Conservation (phyloP, 1,140 invertebrate species). For the Kradibia gibbosae region DNA sequence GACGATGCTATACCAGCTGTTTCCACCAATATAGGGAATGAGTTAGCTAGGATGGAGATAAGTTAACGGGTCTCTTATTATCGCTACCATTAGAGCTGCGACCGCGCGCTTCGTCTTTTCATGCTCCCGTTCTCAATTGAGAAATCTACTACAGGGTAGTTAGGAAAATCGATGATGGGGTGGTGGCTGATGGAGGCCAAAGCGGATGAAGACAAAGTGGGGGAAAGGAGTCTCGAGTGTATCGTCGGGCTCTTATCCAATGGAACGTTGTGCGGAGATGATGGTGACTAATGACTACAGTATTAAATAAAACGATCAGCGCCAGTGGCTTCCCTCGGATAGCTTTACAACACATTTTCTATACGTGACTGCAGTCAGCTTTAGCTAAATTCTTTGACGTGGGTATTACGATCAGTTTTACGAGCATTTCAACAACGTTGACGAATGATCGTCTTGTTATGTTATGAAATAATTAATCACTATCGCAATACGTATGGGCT, state of each 20-base stretch:
- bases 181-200: conserved; percentile 21
- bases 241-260: conserved; percentile 2
- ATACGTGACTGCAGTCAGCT: neutral
- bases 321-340: conserved; percentile 1
- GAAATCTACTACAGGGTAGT: conserved; percentile 39
- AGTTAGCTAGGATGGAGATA: neutral
- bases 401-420: neutral
- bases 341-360: neutral
- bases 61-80: conserved; percentile 48
- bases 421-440: conserved; percentile 53
- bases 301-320: conserved; percentile 55
- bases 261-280: conserved; percentile 15
- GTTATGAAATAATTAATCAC: conserved; percentile 68
- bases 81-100: conserved; percentile 34
- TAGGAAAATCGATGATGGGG: conserved; percentile 43
- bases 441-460: conserved; percentile 59
- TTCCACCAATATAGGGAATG: neutral
- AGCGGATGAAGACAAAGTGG: conserved; percentile 8
- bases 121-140: conserved; percentile 30
- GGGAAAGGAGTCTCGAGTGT: neutral
- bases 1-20: conserved; percentile 5
- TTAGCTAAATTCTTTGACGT: conserved; percentile 12
- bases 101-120: neutral
- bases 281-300: conserved; percentile 54
- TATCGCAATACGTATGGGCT: conserved; percentile 55